Conservation (phyloP, 2,888 invertebrate genomes). For the Acleris holmiana region DNA sequence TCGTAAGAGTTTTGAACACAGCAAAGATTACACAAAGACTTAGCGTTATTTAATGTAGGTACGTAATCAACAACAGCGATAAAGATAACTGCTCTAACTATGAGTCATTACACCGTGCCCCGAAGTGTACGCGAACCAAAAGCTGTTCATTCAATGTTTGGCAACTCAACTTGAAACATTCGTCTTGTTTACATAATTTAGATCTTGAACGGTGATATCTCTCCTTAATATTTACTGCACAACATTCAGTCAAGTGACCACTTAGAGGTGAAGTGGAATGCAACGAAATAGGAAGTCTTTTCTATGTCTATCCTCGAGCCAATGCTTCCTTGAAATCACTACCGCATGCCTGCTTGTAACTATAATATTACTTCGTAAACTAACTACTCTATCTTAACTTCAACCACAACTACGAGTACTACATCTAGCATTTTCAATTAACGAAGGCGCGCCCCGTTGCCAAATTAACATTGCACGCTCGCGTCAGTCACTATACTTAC, state of each 20-base stretch:
- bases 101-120: conserved; percentile 26
- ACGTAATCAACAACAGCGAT: conserved; percentile 19
- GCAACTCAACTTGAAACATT: too few species aligned
- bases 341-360: conserved; percentile 44
- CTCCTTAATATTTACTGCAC: not conserved
- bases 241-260: conserved; percentile 4
- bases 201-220: conserved; percentile 14
- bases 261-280: conserved; percentile 19
- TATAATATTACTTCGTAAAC: conserved; percentile 7
- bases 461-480: too few species aligned
- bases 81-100: conserved; percentile 13
- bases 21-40: not conserved
- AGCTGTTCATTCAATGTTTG: conserved; percentile 29
- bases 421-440: too few species aligned
- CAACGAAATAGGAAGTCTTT: conserved; percentile 31
- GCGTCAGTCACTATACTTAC: too few species aligned
- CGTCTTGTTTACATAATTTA: conserved; percentile 10
- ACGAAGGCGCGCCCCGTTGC: too few species aligned
- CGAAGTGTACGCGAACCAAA: conserved; percentile 21
- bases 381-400: not conserved
- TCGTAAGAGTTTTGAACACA: not conserved
- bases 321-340: conserved; percentile 44
- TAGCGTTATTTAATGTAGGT: conserved; percentile 6
- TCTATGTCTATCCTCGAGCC: conserved; percentile 41
- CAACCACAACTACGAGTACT: not conserved